A percentile compares a stretch with the other conserved stretches of the same genome.
Evolutionary conservation across 2,113 vertebrate species (phyloP).

Genomic region (Sphyrna mokarran): DNA sequence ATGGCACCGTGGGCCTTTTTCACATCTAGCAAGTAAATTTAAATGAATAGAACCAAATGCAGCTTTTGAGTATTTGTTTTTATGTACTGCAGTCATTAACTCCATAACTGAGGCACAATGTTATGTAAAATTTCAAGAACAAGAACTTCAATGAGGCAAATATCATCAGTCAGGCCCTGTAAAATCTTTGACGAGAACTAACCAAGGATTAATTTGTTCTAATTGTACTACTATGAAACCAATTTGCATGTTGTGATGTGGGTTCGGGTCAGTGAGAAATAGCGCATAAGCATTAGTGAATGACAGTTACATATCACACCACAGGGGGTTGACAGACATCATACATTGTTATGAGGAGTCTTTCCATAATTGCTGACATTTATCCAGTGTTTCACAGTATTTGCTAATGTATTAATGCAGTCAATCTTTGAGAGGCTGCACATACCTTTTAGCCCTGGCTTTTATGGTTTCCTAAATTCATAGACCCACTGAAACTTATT

Average conservation of each 20-base stretch:
- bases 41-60: conserved; percentile 21
- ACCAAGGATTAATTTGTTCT: neutral
- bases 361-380: conserved; percentile 99
- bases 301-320: conserved; percentile 78
- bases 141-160: neutral
- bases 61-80: conserved; percentile 27
- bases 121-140: neutral
- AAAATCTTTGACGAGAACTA: conserved; percentile 4
- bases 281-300: conserved; percentile 72
- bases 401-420: conserved; percentile 99
- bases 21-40: conserved; percentile 18
- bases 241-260: conserved; percentile 33
- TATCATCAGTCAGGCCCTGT: neutral
- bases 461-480: conserved; percentile 92
- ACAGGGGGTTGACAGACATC: conserved; percentile 85
- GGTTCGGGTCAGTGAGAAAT: conserved; percentile 72
- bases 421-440: conserved; percentile 83
- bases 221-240: conserved; percentile 17
- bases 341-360: conserved; percentile 93
- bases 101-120: neutral
- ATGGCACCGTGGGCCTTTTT: conserved; percentile 25
- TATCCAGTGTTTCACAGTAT: conserved; percentile 99
- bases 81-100: conserved; percentile 11
- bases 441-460: conserved; percentile 78
- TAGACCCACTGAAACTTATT: conserved; percentile 83